Evolutionary conservation across 2,797 vertebrate species (phyloP), one percentile per base, ranked within the genome.

Genomic region (Coendou prehensilis): DNA sequence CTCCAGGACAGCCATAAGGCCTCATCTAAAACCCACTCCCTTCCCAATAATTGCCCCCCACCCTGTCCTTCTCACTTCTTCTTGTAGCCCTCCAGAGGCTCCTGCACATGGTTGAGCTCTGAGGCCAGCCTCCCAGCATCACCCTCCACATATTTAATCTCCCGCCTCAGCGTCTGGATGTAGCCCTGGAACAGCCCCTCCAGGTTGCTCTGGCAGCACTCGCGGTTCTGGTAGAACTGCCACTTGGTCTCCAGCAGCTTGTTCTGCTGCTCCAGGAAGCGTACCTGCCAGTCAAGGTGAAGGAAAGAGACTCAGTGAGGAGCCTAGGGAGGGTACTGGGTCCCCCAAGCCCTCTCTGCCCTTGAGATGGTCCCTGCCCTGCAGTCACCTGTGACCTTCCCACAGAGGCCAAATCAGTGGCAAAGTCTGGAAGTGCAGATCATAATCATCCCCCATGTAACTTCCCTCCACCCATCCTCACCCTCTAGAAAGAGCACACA

Each of bases 41-140:
- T 9, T 69, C 18, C 41, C 45, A 71, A 4, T 67, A 89, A 71
- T 41, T 71, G 56, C 8, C 4, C 45, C 22, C 22, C 6, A 10
- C 56, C 37, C 17, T 2, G 6, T 15, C 37, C 3, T 18, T 6
- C 97, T 97, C 93, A 98, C 98, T 96, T 98, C 94, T 54, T 98
- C 95, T 97, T 98, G 93, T 81, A 96, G 71, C 96, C 93, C 93
- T 99, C 99, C 89, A 99, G 98, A 87, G 98, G 95, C 81, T 98
- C 98, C 96, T 99, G 99, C 98, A 99, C 99, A 98, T 99, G 99
- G 95, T 87, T 99, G 94, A 99, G 98, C 93, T 99, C 99, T 47
- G 97, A 98, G 47, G 99, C 98, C 97, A 99, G 98, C 98, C 98
- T 99, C 8, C 96, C 6, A 61, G 99, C 99, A 98, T 99, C 98